Evolutionary conservation across 2,113 vertebrate genomes (phyloP), one percentile per base, ranked within the genome.

Genomic region (Anguilla japonica): DNA sequence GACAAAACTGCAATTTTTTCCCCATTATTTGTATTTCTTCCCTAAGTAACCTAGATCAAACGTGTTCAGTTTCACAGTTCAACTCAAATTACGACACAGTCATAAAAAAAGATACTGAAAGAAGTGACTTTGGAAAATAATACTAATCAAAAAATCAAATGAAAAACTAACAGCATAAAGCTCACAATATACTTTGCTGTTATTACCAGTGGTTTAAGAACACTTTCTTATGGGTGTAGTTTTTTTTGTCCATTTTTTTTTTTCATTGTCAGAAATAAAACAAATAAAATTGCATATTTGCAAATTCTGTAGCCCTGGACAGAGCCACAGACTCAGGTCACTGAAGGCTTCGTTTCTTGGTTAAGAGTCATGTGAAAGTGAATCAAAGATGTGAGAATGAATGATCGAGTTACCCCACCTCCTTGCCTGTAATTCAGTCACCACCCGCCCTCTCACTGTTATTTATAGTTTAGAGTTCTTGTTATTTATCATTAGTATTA

Each of bases 251-350:
- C 83, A 84, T 87, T 88, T 95, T 91, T 91, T 85, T 86, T 88
- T 87, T 94, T 91, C 91, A 92, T 94, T 88, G 92, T 93, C 94
- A 95, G 94, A 97, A 75, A 71, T 71, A 75, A 96, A 96, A 94
- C 95, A 96, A 96, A 96, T 95, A 95, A 95, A 96, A 97, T 97
- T 97, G 96, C 97, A 97, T 97, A 97, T 96, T 96, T 96, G 96
- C 96, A 96, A 96, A 97, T 96, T 97, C 95, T 95, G 97, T 95
- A 94, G 97, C 97, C 95, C 95, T 93, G 96, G 94, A 93, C 94
- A 96, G 96, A 97, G 95, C 91, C 94, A 96, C 94, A 96, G 96
- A 96, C 75, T 96, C 92, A 89, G 95, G 92, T 94, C 92, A 94
- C 90, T 94, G 92, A 95, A 95, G 94, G 95, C 94, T 95, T 92